Evolutionary conservation across 35 echinoderm and acorn worm species (phyloP).

Genomic region (Heliocidaris erythrogramma): DNA sequence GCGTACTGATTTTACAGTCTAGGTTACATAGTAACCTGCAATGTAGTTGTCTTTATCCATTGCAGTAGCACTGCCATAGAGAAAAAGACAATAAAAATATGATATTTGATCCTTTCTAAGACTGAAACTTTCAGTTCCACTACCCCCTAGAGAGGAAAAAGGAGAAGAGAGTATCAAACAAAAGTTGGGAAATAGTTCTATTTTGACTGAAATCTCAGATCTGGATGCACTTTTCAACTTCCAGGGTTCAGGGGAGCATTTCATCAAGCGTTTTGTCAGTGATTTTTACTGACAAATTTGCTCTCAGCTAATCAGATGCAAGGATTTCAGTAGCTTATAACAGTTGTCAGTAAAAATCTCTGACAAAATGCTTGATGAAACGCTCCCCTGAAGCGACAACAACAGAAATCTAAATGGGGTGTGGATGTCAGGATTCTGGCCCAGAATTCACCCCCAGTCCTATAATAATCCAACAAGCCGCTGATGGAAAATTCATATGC

Average conservation of each 20-base stretch:
- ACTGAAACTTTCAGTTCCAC: neutral
- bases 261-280: too few relatives aligned
- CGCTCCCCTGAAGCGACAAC: neutral
- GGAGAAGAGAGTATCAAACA: neutral
- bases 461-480: slow-evolving; percentile 2
- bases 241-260: neutral
- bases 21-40: too few relatives aligned
- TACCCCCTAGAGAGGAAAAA: neutral
- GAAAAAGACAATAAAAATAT: neutral
- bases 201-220: neutral
- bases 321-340: too few relatives aligned
- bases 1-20: too few relatives aligned
- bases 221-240: neutral
- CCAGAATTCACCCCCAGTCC: neutral
- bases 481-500: neutral
- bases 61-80: neutral
- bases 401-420: neutral
- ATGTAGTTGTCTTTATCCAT: too few relatives aligned
- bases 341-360: too few relatives aligned
- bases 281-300: too few relatives aligned
- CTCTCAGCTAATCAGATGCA: too few relatives aligned
- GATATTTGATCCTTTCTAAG: neutral
- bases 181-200: neutral
- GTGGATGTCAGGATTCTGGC: neutral
- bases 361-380: too few relatives aligned